These are phyloP conservation scores for Drosophila fuyamai DNA, from an alignment of 1,140 invertebrate genomes.

Conservation along the genomic window DNA sequence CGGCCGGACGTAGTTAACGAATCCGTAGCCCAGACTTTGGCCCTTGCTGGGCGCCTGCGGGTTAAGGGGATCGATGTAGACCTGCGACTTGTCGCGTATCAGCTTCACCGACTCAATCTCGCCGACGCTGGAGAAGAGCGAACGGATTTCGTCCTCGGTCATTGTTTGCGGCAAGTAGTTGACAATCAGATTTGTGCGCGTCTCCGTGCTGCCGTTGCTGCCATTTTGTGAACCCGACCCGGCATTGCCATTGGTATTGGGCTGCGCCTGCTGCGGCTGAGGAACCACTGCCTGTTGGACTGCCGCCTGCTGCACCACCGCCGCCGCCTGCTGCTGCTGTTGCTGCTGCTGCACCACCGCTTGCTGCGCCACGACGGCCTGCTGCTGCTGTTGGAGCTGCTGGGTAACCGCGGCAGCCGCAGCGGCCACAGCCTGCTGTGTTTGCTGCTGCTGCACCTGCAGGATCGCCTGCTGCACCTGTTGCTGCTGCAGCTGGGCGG, in stretches of 20 bases:
- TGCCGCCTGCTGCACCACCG: constrained; percentile 64
- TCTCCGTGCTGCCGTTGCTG: constrained; percentile 80
- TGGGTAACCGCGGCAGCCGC: constrained; percentile 81
- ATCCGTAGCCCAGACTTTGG: constrained; percentile 95
- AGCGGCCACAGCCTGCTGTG: constrained; percentile 89
- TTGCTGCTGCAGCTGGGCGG: constrained; percentile 88
- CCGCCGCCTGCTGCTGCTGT: constrained; percentile 81
- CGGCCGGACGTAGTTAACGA: constrained; percentile 93
- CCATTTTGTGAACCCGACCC: constrained; percentile 63
- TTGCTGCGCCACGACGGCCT: constrained; percentile 59
- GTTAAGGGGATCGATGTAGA: constrained; percentile 83
- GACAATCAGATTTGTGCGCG: constrained; percentile 92
- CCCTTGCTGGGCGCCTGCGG: constrained; percentile 86
- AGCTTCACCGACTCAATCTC: constrained; percentile 96
- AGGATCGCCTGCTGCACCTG: constrained; percentile 83
- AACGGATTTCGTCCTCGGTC: constrained; percentile 95
- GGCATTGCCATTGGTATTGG: constrained; percentile 71
- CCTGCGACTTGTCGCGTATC: constrained; percentile 95
- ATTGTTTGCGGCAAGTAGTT: constrained; percentile 97
- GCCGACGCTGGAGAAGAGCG: constrained; percentile 93
- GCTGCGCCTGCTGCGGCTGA: constrained; percentile 76
- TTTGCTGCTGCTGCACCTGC: constrained; percentile 84
- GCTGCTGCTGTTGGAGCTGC: constrained; percentile 72
- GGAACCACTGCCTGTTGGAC: constrained; percentile 67
- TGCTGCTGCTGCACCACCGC: constrained; percentile 30